A percentile compares a stretch with the other conserved stretches of the same genome.
These are phyloP conservation scores for Dryobotodes eremita DNA, from an alignment of 2,888 invertebrate species.

Conservation along the genomic window DNA sequence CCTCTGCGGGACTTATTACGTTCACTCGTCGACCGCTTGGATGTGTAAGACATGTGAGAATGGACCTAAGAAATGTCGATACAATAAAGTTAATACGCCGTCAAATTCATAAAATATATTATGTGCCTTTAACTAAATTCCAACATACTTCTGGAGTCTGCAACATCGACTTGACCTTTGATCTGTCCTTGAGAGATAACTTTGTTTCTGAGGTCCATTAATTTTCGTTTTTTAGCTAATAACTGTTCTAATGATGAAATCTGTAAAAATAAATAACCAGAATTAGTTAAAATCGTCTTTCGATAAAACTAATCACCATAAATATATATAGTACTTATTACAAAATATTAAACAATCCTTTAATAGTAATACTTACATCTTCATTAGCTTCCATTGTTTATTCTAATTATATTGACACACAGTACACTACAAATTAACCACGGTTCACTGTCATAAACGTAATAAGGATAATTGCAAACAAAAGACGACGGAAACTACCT, in stretches of 20 bases:
- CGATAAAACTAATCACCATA: slow-evolving; percentile 28
- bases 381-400: slow-evolving; percentile 38
- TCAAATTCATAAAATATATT: no score
- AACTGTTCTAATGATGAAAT: slow-evolving; percentile 28
- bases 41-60: slow-evolving; percentile 23
- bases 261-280: slow-evolving; percentile 28
- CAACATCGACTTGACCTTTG: slow-evolving; percentile 26
- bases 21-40: slow-evolving; percentile 26
- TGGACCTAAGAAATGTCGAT: slow-evolving; percentile 30
- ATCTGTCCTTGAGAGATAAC: slow-evolving; percentile 33
- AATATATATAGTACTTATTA: slow-evolving; percentile 15
- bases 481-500: slow-evolving; percentile 17
- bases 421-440: slow-evolving; percentile 20
- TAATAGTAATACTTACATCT: slow-evolving; percentile 39
- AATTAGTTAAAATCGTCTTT: slow-evolving; percentile 30
- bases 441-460: slow-evolving; percentile 12
- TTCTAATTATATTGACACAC: slow-evolving; percentile 20
- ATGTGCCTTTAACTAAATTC: slow-evolving; percentile 24
- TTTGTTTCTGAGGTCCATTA: slow-evolving; percentile 29
- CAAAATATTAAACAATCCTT: slow-evolving; percentile 26
- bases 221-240: slow-evolving; percentile 36
- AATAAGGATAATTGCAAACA: slow-evolving; percentile 19
- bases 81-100: no score
- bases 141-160: slow-evolving; percentile 32
- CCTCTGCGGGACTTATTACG: slow-evolving; percentile 13